phyloP scores from a whole-genome alignment of 2,797 vertebrate genomes.

The Danio albolineatus region DNA sequence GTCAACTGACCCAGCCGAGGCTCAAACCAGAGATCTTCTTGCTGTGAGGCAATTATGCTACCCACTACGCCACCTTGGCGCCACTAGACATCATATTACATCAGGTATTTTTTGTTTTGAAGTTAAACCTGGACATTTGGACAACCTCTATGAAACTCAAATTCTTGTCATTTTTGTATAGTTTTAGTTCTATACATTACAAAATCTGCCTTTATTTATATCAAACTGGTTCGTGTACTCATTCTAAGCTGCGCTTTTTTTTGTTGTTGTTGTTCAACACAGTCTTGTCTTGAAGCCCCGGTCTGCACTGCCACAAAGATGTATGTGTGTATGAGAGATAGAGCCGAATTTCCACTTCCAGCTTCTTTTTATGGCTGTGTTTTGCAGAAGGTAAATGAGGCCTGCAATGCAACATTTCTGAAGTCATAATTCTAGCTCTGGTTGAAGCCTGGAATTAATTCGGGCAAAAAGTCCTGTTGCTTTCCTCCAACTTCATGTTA shows the following conservation, averaged over 20 bases:
- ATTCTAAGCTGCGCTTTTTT: background rate
- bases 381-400: slow-evolving; percentile 68
- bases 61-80: no score
- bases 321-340: background rate
- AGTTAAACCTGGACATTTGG: no score
- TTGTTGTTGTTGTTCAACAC: background rate
- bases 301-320: background rate
- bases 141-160: no score
- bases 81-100: no score
- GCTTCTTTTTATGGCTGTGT: slow-evolving; percentile 46
- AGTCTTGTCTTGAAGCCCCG: background rate
- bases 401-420: slow-evolving; percentile 65
- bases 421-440: slow-evolving; percentile 63
- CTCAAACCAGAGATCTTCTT: no score
- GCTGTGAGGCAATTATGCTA: no score
- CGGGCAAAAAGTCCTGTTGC: slow-evolving; percentile 65
- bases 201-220: no score
- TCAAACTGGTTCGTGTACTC: no score
- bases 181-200: no score
- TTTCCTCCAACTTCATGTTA: slow-evolving; percentile 67
- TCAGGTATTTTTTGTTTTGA: no score
- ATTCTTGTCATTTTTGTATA: no score
- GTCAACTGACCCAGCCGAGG: no score
- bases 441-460: slow-evolving; percentile 72
- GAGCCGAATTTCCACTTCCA: slow-evolving; percentile 37